phyloP scores from a whole-genome alignment of 1,140 invertebrate species.

The Meloidogyne exigua region DNA sequence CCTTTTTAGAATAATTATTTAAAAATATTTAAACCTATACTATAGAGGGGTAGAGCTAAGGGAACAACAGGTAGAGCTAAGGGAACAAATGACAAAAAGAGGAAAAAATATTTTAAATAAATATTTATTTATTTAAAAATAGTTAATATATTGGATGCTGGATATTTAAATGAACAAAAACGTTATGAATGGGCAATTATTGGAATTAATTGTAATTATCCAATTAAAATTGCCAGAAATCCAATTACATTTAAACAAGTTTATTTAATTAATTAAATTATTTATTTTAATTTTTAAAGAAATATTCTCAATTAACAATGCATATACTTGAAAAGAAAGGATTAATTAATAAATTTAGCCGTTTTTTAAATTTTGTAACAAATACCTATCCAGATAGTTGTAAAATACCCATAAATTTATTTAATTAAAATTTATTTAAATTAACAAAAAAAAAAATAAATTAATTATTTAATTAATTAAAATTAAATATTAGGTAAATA shows the following conservation, averaged over 20 bases:
- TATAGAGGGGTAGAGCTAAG: no score
- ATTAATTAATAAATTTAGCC: constrained; percentile 42
- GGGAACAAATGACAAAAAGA: no score
- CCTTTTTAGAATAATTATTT: no score
- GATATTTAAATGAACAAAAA: constrained; percentile 36
- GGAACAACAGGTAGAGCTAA: no score
- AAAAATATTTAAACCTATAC: no score
- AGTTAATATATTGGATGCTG: constrained; percentile 47
- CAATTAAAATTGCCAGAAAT: constrained; percentile 52
- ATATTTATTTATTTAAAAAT: background rate
- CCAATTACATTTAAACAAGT: constrained; percentile 47
- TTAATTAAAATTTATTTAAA: constrained; percentile 19
- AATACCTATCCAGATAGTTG: constrained; percentile 36
- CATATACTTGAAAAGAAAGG: constrained; percentile 43
- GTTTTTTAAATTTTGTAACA: constrained; percentile 45
- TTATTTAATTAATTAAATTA: background rate
- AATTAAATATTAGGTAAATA: constrained; percentile 14
- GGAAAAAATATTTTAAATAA: no score
- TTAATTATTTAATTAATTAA: background rate
- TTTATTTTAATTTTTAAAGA: constrained; percentile 21
- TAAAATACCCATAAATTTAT: constrained; percentile 38
- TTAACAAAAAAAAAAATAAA: background rate
- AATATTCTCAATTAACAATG: constrained; percentile 39
- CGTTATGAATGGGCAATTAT: constrained; percentile 44
- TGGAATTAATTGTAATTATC: constrained; percentile 52